Conservation (phyloP, 2,113 vertebrate genomes). For the Notothenia rossii region DNA sequence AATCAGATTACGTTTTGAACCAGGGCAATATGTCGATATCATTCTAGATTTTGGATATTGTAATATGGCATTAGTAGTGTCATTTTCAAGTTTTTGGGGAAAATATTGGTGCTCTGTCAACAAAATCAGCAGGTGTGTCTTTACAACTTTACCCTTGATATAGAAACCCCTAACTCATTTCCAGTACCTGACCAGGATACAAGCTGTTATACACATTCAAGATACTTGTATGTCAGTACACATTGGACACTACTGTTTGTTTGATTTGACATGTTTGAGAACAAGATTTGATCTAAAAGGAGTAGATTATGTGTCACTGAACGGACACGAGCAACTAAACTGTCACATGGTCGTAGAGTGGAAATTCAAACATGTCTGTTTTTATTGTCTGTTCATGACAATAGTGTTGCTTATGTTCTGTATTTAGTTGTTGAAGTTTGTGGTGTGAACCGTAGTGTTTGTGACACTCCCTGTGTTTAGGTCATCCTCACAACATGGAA, state of each 20-base stretch:
- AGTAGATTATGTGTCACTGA: background rate
- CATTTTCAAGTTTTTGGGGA: background rate
- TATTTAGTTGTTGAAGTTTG: background rate
- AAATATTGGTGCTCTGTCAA: background rate
- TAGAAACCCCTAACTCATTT: background rate
- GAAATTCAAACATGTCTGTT: background rate
- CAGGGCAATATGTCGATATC: too few relatives aligned
- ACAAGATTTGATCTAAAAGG: conserved; percentile 4
- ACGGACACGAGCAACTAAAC: background rate
- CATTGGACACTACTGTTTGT: conserved; percentile 46
- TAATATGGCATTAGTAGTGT: too few relatives aligned
- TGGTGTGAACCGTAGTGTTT: conserved; percentile 3
- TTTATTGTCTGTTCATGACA: too few relatives aligned
- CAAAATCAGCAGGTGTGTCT: conserved; percentile 15
- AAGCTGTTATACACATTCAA: background rate
- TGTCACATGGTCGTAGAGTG: background rate
- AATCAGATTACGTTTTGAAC: background rate
- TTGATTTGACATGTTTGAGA: background rate
- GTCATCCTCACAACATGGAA: conserved; percentile 10
- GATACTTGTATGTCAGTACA: conserved; percentile 1
- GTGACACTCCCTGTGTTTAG: conserved; percentile 19
- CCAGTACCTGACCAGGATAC: background rate
- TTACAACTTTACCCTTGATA: background rate
- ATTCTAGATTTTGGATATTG: too few relatives aligned
- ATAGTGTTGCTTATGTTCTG: background rate